Evolutionary conservation across 2,113 vertebrate species (phyloP), one percentile per base, ranked within the genome.

Genomic region (Rhodinocichla rosea): DNA sequence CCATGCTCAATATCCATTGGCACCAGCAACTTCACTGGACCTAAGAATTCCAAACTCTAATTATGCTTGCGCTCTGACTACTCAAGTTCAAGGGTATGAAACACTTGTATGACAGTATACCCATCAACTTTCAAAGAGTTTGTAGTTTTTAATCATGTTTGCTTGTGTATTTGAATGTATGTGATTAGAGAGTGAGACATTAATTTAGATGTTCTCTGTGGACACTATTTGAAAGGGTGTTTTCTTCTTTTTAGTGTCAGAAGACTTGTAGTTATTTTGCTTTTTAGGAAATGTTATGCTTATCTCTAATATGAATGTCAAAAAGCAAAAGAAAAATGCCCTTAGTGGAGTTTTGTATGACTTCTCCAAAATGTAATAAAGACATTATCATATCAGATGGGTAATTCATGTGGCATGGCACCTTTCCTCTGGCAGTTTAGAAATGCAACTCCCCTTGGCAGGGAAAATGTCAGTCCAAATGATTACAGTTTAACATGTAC

Each of bases 1-100:
- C 94, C 81, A 87, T 95, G 80, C 95, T 84, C 53, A 85, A 59
- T 92, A 95, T 94, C 93, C 86, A 77, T 33, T 87, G 90, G 86
- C 97, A 92, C 82, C 83, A 81, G 83, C 71, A 95, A 87, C 94
- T 97, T 95, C 81, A 85, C 93, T 82, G 92, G 83, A 82, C 37
- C 37, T 73, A 52, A 71, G 74, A 94, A 94, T 96, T 90, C 86
- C 87, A 95, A 96, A 92, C 50, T 71, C 79, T 65, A 79, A 77
- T 76, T 91, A 57, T 76, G 39, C 37, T 73, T 88, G 23, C 77
- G 55, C 37, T 90, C 70, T 83, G 70, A 94, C 78, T 84, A 45
- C 45, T 86, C 42, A 80, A 80, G 55, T 85, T 93, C 62, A 75
- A 68, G 35, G 67, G 52, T 65, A n/a, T 80, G 49, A 68, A 89